Conservation (phyloP, 2,113 vertebrate genomes). For the Cygnus atratus region DNA sequence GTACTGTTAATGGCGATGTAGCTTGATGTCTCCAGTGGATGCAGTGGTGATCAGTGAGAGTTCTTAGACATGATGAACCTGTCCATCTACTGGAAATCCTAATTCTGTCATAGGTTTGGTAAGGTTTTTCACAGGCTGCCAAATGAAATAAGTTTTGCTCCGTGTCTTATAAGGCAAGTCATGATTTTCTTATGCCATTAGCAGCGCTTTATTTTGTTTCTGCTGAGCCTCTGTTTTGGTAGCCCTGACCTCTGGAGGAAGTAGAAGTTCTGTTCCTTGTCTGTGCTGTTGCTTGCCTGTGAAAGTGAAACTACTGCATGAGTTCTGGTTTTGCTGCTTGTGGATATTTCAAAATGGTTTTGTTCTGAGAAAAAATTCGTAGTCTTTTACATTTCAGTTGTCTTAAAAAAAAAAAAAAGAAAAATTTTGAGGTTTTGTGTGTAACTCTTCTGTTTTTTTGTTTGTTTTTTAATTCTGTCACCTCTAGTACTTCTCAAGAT, state of each 20-base stretch:
- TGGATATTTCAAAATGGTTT: too few species aligned
- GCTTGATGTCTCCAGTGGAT: fast-evolving
- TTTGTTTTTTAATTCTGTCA: background rate
- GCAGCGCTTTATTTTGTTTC: background rate
- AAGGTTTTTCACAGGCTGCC: background rate
- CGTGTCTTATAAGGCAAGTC: background rate
- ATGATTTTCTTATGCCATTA: background rate
- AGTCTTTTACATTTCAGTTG: fast-evolving
- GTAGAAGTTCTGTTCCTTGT: background rate
- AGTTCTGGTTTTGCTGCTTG: background rate
- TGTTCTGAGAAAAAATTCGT: background rate
- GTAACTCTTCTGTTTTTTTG: background rate
- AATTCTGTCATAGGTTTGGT: background rate
- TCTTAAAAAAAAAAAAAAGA: background rate
- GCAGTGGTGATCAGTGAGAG: fast-evolving
- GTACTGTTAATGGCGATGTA: background rate
- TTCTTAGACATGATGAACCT: fast-evolving
- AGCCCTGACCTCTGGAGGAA: background rate
- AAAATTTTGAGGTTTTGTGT: background rate
- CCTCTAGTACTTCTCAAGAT: background rate
- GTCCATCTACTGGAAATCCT: background rate
- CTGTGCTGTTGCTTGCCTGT: background rate
- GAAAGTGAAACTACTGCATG: background rate
- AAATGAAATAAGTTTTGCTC: background rate
- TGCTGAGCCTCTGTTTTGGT: background rate